A percentile compares a stretch with the other conserved stretches of the same genome.
These are phyloP conservation scores for Antitype chi DNA, from an alignment of 2,888 invertebrate genomes.

Conservation along the genomic window DNA sequence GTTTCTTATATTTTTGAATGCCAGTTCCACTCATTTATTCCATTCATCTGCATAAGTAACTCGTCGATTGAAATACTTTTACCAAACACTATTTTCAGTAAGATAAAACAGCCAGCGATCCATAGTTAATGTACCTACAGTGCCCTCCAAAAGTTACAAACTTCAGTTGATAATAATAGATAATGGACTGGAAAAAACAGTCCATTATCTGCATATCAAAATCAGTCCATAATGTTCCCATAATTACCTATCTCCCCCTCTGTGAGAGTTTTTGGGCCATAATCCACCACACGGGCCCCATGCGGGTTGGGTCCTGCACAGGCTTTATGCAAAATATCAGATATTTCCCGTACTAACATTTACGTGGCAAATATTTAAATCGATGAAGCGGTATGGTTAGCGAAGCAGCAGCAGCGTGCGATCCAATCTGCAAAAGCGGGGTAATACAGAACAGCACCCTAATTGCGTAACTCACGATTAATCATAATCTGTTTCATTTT, in stretches of 20 bases:
- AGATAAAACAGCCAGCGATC: neutral
- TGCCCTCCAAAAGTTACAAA: no score
- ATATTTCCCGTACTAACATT: neutral
- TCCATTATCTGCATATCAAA: no score
- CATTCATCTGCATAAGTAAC: conserved; percentile 27
- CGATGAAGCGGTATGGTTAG: neutral
- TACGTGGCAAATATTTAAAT: neutral
- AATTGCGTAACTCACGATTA: no score
- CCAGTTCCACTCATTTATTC: neutral
- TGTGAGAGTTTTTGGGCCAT: no score
- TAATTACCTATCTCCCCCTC: no score
- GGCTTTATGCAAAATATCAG: neutral
- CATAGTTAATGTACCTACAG: neutral
- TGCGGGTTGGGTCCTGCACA: no score
- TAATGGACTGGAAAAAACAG: no score
- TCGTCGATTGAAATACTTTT: neutral
- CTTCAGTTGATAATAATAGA: no score
- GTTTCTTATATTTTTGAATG: neutral
- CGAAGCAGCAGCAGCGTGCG: neutral
- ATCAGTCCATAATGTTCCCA: no score
- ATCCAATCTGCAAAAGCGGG: conserved; percentile 20
- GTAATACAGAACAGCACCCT: conserved; percentile 24
- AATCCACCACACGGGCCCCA: no score
- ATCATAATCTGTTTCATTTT: no score
- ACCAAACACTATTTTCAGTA: conserved; percentile 7